Base-by-base conservation (phyloP, 37 sponge, comb jelly and placozoan genomes). In the Lycopodina hypogea region DNA sequence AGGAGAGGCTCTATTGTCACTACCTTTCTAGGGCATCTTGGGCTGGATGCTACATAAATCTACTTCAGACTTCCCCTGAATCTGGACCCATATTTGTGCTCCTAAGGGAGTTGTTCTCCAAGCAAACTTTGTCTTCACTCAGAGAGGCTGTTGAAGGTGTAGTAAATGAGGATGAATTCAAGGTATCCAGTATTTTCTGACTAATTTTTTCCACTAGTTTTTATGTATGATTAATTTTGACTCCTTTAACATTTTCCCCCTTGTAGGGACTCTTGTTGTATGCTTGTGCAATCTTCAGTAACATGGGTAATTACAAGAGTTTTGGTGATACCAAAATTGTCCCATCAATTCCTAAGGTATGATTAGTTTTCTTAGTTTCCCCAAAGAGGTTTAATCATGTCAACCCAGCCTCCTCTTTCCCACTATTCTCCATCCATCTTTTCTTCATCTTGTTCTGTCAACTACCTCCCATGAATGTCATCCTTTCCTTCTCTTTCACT, bases 261-360 rank as follows among this genome's bases (percentile, higher is more conserved):
- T 59, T 80, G 11, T 76, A 90, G 91, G 71, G 76, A 1, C 52
- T 96, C 67, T 60, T 96, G 52, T 60, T 83, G 52, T 96, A 96
- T 77, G 71, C 89, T 22, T 82, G 88, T 75, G 88, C 78, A 0
- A 81, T 96, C 55, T 93, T 83, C 58, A 65, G 74, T 62, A 96
- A 96, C 79, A 78, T 96, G 88, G 96, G 96, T 0, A 96, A 93
- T 75, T 96, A 90, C 56, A 86, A 87, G 80, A 78, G 90, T 23
- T 96, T 96, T 77, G 96, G 96, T 7, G 96, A 96, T 61, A 84
- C 88, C 56, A 96, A 96, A 75, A 74, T 96, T 56, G 53, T 96
- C 22, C 96, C 96, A 48, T 85, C 74, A 17, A 57, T 96, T 2
- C 39, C 41, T 14, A 77, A 83, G 92, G 94, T 93, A 59, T 37